phyloP scores from a whole-genome alignment of 2,113 vertebrate species.

The Albula glossodonta region DNA sequence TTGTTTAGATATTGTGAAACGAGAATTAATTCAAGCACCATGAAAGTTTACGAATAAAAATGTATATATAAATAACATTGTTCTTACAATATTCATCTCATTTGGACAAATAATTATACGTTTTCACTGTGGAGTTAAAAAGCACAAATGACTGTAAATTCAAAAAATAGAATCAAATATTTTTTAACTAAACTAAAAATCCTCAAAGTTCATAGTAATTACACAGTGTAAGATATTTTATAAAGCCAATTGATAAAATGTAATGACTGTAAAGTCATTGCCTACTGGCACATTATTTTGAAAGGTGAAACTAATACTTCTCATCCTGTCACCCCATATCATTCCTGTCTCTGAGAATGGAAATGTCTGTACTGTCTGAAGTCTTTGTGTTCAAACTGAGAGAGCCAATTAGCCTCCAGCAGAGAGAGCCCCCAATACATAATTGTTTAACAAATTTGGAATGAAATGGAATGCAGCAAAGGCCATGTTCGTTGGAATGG shows the following conservation, averaged over 20 bases:
- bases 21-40: not conserved
- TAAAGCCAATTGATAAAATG: no score
- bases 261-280: no score
- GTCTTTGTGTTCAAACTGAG: not conserved
- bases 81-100: not conserved
- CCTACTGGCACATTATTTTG: not conserved
- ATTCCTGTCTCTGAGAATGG: not conserved
- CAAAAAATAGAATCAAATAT: no score
- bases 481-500: not conserved
- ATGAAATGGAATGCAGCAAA: not conserved
- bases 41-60: not conserved
- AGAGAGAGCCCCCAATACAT: not conserved
- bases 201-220: no score
- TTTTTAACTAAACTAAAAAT: no score
- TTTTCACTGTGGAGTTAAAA: not conserved
- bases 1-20: not conserved
- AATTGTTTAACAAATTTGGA: conserved; percentile 4
- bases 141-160: not conserved
- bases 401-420: not conserved
- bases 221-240: no score
- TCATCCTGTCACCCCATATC: not conserved
- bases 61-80: not conserved
- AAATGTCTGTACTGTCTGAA: not conserved
- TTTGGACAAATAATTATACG: not conserved
- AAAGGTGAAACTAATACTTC: not conserved